Conservation (phyloP, 2,888 invertebrate genomes). For the Labia minor region DNA sequence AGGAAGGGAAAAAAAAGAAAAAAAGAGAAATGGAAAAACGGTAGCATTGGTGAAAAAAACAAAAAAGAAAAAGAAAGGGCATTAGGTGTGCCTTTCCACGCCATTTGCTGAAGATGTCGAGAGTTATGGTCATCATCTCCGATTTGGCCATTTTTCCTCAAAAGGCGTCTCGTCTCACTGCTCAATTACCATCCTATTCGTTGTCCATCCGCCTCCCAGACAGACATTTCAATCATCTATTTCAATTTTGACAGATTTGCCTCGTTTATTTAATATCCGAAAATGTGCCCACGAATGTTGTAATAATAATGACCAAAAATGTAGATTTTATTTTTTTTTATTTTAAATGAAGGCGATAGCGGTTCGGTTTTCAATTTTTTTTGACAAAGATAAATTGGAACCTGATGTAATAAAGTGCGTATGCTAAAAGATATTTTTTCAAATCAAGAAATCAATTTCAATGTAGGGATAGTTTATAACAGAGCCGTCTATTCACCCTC, state of each 20-base stretch:
- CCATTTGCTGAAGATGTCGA: conserved; percentile 1
- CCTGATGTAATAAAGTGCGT: background rate
- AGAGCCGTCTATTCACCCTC: background rate
- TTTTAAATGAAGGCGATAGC: too few species aligned
- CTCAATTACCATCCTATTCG: background rate
- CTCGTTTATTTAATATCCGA: too few species aligned
- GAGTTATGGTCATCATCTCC: background rate
- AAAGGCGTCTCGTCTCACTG: background rate
- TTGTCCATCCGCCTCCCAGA: background rate
- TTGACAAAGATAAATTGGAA: background rate
- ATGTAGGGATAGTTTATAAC: conserved; percentile 13
- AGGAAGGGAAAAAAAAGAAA: background rate
- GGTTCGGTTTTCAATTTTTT: background rate
- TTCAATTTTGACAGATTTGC: too few species aligned
- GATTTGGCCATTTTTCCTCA: background rate
- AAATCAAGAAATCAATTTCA: conserved; percentile 13
- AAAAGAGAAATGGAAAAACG: too few species aligned
- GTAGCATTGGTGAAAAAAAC: background rate
- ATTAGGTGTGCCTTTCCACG: background rate
- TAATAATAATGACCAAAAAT: too few species aligned
- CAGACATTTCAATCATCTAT: too few species aligned
- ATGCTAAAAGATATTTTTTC: conserved; percentile 13
- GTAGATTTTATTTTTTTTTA: too few species aligned
- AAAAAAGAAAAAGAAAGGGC: background rate
- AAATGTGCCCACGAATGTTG: too few species aligned